Evolutionary conservation across 2,113 vertebrate genomes (phyloP).

Genomic region (Caretta caretta): DNA sequence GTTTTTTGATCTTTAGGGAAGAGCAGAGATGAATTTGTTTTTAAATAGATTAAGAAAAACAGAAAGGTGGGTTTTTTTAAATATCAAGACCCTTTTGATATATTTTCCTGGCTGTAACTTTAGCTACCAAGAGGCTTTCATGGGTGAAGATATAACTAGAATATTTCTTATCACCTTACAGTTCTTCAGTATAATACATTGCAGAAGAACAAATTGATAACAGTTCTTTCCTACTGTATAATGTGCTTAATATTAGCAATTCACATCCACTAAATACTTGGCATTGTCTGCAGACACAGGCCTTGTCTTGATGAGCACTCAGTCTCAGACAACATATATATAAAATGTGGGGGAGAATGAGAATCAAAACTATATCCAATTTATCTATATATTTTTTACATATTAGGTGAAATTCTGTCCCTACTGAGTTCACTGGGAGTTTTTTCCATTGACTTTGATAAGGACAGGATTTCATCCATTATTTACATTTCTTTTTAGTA

Average conservation of each 20-base stretch:
- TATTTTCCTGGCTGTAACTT: neutral
- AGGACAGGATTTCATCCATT: neutral
- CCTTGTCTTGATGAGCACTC: neutral
- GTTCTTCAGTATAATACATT: neutral
- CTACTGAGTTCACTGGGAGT: neutral
- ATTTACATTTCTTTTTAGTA: neutral
- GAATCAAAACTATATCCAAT: neutral
- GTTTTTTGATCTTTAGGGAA: neutral
- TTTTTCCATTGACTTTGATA: neutral
- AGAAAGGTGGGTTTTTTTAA: neutral
- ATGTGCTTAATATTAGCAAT: neutral
- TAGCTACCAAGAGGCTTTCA: neutral
- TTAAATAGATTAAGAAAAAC: neutral
- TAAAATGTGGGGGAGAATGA: neutral
- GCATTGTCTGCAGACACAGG: neutral
- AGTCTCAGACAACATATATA: neutral
- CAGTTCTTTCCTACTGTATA: neutral
- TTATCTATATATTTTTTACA: neutral
- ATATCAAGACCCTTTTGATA: neutral
- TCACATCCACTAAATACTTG: neutral
- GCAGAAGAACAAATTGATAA: neutral
- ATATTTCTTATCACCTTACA: neutral
- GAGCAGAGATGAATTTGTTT: neutral
- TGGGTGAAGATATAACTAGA: neutral
- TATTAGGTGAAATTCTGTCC: fast-evolving